Evolutionary conservation across 37 sponge, comb jelly and placozoan species (phyloP), one percentile per base, ranked within the genome.

Genomic region (Crambe crambe): DNA sequence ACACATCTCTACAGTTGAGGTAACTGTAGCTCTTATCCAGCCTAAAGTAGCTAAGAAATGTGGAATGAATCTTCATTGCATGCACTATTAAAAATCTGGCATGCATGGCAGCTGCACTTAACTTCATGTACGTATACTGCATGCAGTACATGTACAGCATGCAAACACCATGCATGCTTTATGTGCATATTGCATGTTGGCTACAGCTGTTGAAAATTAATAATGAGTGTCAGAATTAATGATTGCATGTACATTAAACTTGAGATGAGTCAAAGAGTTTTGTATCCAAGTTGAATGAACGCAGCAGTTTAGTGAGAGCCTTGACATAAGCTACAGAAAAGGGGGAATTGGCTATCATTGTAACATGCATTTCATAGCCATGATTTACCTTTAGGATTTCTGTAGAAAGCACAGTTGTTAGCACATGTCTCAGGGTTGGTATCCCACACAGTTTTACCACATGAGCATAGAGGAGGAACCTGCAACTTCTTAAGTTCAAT

Each of bases 391-490:
- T 77, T 75, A 0, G 80, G 76, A 70, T 94, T 91, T 39, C 59
- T 72, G 80, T 87, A 91, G 67, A 87, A 94, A 27, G 68, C n/a
- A 80, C 95, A 94, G 79, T 94, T 94, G 73, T 87, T 91, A 32
- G 95, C 95, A 84, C 95, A 94, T 8, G 89, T 84, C 2, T 67
- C 25, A 5, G 95, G 95, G 43, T 86, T 66, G 25, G 83, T 80
- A 62, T 90, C 83, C 95, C 95, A 94, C 29, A 94, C 35, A 38
- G 80, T 77, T 2, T 70, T 18, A 22, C 78, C 83, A 85, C 95
- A 94, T 27, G 78, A 31, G 42, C 95, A 94, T 58, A 94, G 89
- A 27, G 91, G 85, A 26, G 93, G 95, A 9, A 75, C 79, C 22
- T 26, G 32, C 21, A 64, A 30, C 44, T 68, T 44, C 22, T 56